Percentiles rank a stretch among this genome's conserved stretches.
These are phyloP conservation scores for Ophion ellenae DNA, from an alignment of 2,888 invertebrate species.

Conservation along the genomic window DNA sequence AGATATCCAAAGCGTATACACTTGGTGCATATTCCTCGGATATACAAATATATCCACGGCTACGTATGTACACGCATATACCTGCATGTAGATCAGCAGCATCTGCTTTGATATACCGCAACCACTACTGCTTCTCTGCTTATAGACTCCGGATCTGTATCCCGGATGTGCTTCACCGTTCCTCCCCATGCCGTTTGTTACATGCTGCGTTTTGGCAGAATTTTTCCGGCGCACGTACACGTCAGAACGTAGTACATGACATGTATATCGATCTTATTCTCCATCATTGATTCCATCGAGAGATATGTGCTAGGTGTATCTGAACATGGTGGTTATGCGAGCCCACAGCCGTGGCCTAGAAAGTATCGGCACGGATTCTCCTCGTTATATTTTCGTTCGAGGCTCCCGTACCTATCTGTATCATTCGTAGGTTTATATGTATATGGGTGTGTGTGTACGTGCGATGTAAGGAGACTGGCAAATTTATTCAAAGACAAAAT, in stretches of 20 bases:
- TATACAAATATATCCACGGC: background rate
- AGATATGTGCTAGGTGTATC: slow-evolving; percentile 19
- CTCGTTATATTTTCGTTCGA: slow-evolving; percentile 20
- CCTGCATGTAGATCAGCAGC: slow-evolving; percentile 31
- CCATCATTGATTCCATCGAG: slow-evolving; percentile 44
- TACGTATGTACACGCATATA: background rate
- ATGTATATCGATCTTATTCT: slow-evolving; percentile 49
- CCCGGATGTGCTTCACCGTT: slow-evolving; percentile 36
- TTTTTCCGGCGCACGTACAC: slow-evolving; percentile 32
- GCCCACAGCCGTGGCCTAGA: background rate
- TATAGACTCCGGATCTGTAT: slow-evolving; percentile 35
- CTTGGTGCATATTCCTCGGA: slow-evolving; percentile 15
- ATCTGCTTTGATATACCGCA: slow-evolving; percentile 42
- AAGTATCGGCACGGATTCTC: slow-evolving; percentile 39
- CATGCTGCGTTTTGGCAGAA: slow-evolving; percentile 26
- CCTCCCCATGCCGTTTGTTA: slow-evolving; percentile 4
- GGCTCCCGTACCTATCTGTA: slow-evolving; percentile 17
- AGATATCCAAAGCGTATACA: slow-evolving; percentile 29
- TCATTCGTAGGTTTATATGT: background rate
- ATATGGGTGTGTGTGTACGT: background rate
- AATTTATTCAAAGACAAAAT: slow-evolving; percentile 61
- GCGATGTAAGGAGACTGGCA: background rate
- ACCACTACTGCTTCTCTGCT: slow-evolving; percentile 22
- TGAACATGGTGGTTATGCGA: background rate
- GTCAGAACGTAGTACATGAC: slow-evolving; percentile 21